These are phyloP conservation scores for Nesoenas mayeri DNA, from an alignment of 2,113 vertebrate species.

Conservation along the genomic window DNA sequence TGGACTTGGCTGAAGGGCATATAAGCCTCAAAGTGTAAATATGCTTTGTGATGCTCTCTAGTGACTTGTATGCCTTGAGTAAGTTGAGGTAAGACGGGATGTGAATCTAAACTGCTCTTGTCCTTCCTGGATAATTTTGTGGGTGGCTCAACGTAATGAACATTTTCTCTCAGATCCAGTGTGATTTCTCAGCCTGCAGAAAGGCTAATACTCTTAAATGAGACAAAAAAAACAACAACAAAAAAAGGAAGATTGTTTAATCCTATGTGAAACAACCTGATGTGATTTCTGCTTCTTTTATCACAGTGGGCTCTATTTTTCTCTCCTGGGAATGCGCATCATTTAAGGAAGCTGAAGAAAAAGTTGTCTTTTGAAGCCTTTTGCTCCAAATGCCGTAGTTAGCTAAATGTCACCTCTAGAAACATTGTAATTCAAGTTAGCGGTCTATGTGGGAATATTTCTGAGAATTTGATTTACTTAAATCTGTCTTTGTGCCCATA, in stretches of 20 bases:
- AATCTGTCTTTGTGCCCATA: conserved; percentile 39
- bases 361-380: not conserved
- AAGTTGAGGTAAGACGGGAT: not conserved
- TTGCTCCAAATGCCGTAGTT: not conserved
- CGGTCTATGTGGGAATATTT: conserved; percentile 11
- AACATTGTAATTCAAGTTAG: conserved; percentile 45
- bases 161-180: not conserved
- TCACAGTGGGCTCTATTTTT: not conserved
- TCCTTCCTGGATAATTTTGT: not conserved
- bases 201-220: not conserved
- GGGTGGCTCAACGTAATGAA: not conserved
- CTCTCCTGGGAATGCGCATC: not conserved
- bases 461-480: conserved; percentile 1
- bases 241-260: not conserved
- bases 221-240: not conserved
- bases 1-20: not conserved
- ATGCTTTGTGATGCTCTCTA: not conserved
- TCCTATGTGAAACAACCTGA: not conserved
- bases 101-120: not conserved
- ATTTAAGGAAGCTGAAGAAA: not conserved
- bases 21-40: not conserved
- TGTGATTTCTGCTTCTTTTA: not conserved
- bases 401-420: conserved; percentile 48
- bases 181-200: not conserved
- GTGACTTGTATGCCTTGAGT: not conserved